Base-by-base conservation (phyloP, 2,113 vertebrate genomes). In the Perca flavescens region DNA sequence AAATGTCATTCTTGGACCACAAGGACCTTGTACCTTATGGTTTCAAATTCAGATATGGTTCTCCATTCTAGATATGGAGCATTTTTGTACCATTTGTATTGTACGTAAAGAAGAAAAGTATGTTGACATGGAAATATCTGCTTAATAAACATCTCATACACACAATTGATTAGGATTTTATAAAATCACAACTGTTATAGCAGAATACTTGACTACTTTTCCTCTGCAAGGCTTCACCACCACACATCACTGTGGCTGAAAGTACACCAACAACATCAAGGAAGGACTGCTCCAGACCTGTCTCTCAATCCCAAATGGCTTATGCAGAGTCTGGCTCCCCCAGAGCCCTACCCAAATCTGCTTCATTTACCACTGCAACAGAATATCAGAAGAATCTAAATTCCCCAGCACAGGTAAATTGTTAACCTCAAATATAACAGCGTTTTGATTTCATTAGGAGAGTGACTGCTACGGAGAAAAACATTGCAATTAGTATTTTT, bases 321-420 rank as follows among this genome's bases (percentile, higher is more conserved):
- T 7, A 54, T 65, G 43, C 47, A 56, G 76, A 80, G 16, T 54
- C 71, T 22, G 75, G n/a, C 46, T 83, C 76, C 25, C 54, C 56
- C 4, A 78, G 40, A 72, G 31, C 17, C n/a, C 1, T 90, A 21
- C 77, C 79, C 28, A 94, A 91, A 85, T 94, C 91, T 62, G 79
- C 90, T 21, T 88, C 92, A 65, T 92, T 89, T 56, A 74, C 73
- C 49, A 73, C 86, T 0, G 79, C 74, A 13, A 82, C 89, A 71
- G 88, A 93, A 40, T 73, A 80, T 60, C 75, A 86, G 56, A 80
- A 86, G 63, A 61, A 17, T 46, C 77, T 31, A 61, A 78, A 88
- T 71, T 86, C 83, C 19, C 16, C 82, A 70, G 77, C 61, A 43
- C 93, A 94, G 87, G 94, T 95, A 85, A 84, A 63, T 31, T 36